These are phyloP conservation scores for Lethocerus indicus DNA, from an alignment of 1,140 invertebrate species.

Conservation along the genomic window DNA sequence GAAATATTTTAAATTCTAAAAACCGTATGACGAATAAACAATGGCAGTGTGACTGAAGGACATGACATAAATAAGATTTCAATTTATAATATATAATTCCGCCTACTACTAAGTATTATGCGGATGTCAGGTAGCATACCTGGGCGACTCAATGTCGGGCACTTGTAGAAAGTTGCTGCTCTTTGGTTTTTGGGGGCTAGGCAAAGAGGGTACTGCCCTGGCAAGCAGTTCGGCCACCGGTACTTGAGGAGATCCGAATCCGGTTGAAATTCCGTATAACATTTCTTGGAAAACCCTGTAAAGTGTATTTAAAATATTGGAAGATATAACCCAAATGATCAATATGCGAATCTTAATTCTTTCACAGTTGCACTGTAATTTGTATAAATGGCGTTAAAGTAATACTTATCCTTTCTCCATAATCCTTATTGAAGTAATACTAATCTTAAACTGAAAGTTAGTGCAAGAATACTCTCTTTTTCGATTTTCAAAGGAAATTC, in stretches of 20 bases:
- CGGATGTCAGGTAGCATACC: too few species aligned
- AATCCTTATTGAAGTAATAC: too few species aligned
- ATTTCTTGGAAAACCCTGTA: slow-evolving; percentile 73
- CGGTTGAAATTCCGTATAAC: slow-evolving; percentile 85
- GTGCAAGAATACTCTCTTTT: too few species aligned
- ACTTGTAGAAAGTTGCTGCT: slow-evolving; percentile 85
- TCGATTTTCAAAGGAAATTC: too few species aligned
- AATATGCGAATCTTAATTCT: too few species aligned
- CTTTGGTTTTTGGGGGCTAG: slow-evolving; percentile 72
- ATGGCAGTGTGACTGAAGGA: background rate
- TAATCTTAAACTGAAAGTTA: too few species aligned
- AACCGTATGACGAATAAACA: background rate
- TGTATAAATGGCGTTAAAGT: too few species aligned
- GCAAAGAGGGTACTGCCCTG: slow-evolving; percentile 62
- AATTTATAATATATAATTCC: background rate
- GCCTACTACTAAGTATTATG: background rate
- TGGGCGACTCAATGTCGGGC: slow-evolving; percentile 45
- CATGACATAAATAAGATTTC: background rate
- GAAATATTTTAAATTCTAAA: background rate
- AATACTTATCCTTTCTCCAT: too few species aligned
- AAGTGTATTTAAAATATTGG: too few species aligned
- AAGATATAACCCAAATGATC: too few species aligned
- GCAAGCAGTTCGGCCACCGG: slow-evolving; percentile 74
- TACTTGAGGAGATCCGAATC: slow-evolving; percentile 83
- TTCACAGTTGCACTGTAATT: too few species aligned